Conservation (phyloP, 1,140 invertebrate genomes). For the Parapsyche elsis region DNA sequence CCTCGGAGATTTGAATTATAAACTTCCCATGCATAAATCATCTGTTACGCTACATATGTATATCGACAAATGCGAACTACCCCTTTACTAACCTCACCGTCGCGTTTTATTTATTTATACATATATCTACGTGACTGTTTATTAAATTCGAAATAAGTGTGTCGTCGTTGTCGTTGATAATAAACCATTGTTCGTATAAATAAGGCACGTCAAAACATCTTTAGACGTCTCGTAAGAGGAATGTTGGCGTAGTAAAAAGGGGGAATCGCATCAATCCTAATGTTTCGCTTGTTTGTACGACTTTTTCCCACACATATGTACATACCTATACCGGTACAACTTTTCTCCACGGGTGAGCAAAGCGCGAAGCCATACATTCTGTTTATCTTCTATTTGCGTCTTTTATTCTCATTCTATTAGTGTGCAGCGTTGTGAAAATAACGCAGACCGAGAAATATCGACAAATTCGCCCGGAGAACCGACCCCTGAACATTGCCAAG, state of each 20-base stretch:
- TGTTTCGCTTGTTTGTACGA: constrained; percentile 9
- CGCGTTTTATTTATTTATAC: too few species aligned
- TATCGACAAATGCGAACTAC: too few species aligned
- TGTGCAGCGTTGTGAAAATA: background rate
- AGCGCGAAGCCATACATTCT: constrained; percentile 17
- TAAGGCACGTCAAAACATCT: too few species aligned
- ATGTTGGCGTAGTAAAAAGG: background rate
- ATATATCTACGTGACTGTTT: background rate
- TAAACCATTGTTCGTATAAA: too few species aligned
- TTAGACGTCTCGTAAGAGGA: constrained; percentile 7
- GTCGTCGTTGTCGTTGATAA: too few species aligned
- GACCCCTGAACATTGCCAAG: too few species aligned
- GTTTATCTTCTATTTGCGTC: constrained; percentile 33
- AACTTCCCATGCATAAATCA: constrained; percentile 9
- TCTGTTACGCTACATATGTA: too few species aligned
- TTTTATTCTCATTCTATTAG: constrained; percentile 27
- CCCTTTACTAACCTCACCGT: too few species aligned
- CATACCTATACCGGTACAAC: background rate
- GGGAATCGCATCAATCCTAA: constrained; percentile 13
- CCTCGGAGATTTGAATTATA: constrained; percentile 7
- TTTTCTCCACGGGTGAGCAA: background rate
- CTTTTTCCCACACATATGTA: background rate
- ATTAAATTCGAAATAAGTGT: too few species aligned
- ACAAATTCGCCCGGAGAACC: too few species aligned
- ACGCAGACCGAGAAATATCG: too few species aligned